These are phyloP conservation scores for Hyposoter dolosus DNA, from an alignment of 2,888 invertebrate genomes.

Conservation along the genomic window DNA sequence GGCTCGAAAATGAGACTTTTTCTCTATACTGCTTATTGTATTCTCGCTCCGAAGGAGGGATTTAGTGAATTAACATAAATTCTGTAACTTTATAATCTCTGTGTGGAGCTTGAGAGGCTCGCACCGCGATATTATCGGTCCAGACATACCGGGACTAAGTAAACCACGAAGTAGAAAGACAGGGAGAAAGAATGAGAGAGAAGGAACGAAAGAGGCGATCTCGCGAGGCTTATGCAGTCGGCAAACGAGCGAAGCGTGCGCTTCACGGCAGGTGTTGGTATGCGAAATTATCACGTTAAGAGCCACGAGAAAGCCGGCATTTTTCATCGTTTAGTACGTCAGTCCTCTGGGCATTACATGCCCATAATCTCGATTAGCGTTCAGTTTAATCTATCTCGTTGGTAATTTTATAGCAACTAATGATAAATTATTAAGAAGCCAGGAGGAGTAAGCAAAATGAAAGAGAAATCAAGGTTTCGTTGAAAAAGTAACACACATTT, in stretches of 20 bases:
- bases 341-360: slow-evolving; percentile 34
- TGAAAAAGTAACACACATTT: not conserved
- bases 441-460: not conserved
- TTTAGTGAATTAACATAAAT: slow-evolving; percentile 82
- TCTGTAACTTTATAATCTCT: slow-evolving; percentile 82
- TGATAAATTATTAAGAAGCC: not conserved
- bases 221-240: slow-evolving; percentile 67
- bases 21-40: slow-evolving; percentile 49
- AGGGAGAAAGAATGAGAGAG: not conserved
- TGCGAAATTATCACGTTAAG: slow-evolving; percentile 81
- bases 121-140: slow-evolving; percentile 80
- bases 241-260: slow-evolving; percentile 64
- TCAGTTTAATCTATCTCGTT: slow-evolving; percentile 73
- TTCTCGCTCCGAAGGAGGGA: slow-evolving; percentile 71
- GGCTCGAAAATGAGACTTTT: slow-evolving; percentile 33
- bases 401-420: slow-evolving; percentile 55
- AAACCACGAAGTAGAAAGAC: slow-evolving; percentile 42
- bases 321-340: slow-evolving; percentile 70
- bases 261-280: slow-evolving; percentile 75
- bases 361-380: slow-evolving; percentile 62
- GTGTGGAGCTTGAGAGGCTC: slow-evolving; percentile 69
- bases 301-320: slow-evolving; percentile 73
- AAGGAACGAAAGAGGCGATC: slow-evolving; percentile 49
- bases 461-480: not conserved
- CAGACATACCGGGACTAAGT: slow-evolving; percentile 63